Base-by-base conservation (phyloP, 2,113 vertebrate genomes). In the Xiphophorus couchianus region DNA sequence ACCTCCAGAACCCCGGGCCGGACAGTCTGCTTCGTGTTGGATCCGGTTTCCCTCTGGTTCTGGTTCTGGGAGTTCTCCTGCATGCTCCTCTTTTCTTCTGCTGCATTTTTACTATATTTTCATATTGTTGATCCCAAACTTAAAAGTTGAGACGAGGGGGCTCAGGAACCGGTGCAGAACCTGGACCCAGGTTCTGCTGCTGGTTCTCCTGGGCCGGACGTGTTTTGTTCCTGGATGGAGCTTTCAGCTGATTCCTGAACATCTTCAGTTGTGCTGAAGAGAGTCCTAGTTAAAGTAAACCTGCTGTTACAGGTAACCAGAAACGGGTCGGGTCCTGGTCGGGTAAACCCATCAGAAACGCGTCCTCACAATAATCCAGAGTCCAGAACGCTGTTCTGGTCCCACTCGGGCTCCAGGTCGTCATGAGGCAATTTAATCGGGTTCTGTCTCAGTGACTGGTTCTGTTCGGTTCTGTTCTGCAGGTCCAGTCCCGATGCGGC, bases 401-500 rank as follows among this genome's bases (percentile, higher is more conserved):
- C 10, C 35, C 10, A 11, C 35, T 37, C 10, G 2, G 39, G 39
- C 39, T 42, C 12, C 3, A 2, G 35, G 10, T 37, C 35, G 10
- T 37, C 35, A 1, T 14, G 39, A 58, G 62, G 13, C 31, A 29
- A 17, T 63, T 63, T 63, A 30, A 63, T 30, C 11, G 6, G 61
- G 6, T 85, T 58, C 81, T 54, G 84, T 51, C 35, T 37, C 10
- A 37, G 10, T 11, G 2, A 37, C 35, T 11, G 35, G 10, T 37
- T 37, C 35, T 37, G 10, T 37, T 33, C 6, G 60, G 3, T 85
- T 58, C 83, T 44, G 84, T 51, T 96, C 86, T 95, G 76, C 95
- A 99, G 98, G 98, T 99, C 89, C 98, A 99, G 93, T 99, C 97
- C 70, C 95, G 97, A 90, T 99, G 97, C 94, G 97, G 97, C 95